Evolutionary conservation across 1,140 invertebrate genomes (phyloP).

Genomic region (Sinonovacula constricta): DNA sequence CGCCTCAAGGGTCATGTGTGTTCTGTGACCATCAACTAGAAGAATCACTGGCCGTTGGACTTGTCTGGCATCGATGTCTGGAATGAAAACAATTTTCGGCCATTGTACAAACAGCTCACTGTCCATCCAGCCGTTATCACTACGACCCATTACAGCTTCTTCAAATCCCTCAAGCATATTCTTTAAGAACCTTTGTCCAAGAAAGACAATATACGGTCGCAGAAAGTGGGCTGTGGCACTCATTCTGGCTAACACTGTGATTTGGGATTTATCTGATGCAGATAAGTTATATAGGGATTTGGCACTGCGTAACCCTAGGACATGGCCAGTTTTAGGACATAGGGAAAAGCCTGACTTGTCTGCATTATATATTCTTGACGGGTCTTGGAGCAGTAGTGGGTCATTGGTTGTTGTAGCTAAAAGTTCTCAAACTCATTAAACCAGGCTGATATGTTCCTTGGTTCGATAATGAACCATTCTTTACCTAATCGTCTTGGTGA

Average conservation of each 20-base stretch:
- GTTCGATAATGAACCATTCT: slow-evolving; percentile 12
- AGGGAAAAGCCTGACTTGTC: background rate
- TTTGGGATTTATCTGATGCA: slow-evolving; percentile 31
- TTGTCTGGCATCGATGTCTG: slow-evolving; percentile 12
- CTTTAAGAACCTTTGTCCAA: slow-evolving; percentile 1
- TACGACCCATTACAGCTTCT: slow-evolving; percentile 15
- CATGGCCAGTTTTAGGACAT: slow-evolving; percentile 13
- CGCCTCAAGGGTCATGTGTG: slow-evolving; percentile 21
- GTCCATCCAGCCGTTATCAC: slow-evolving; percentile 9
- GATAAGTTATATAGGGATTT: slow-evolving; percentile 22
- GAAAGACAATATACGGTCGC: slow-evolving; percentile 9
- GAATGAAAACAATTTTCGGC: slow-evolving; percentile 22
- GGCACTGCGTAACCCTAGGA: slow-evolving; percentile 1
- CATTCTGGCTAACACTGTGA: slow-evolving; percentile 12
- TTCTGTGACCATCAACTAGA: slow-evolving; percentile 41
- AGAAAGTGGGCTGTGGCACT: slow-evolving; percentile 15
- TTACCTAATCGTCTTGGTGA: slow-evolving; percentile 29
- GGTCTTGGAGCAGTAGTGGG: background rate
- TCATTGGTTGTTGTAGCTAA: background rate
- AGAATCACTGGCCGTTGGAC: slow-evolving; percentile 22
- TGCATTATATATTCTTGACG: slow-evolving; percentile 12
- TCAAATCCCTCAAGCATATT: slow-evolving; percentile 29
- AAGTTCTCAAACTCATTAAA: slow-evolving; percentile 11
- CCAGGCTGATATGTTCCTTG: slow-evolving; percentile 14
- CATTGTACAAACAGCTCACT: slow-evolving; percentile 2